A percentile compares a stretch with the other conserved stretches of the same genome.
Evolutionary conservation across 2,797 vertebrate genomes (phyloP).

Genomic region (Helicolenus hilgendorfi): DNA sequence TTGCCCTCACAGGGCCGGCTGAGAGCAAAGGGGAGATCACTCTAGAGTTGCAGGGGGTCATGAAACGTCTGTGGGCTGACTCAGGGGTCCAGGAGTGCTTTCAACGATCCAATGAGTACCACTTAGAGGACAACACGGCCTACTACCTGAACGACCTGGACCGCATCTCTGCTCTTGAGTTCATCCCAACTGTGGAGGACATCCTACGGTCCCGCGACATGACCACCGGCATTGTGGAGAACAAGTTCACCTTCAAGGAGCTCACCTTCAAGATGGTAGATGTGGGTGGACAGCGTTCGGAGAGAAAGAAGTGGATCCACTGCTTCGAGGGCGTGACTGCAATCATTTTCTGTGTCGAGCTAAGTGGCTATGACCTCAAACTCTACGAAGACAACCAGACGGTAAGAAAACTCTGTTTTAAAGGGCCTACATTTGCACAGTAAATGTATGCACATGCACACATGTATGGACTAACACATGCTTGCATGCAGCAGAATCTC

Average conservation of each 20-base stretch:
- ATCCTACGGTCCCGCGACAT: slow-evolving; percentile 99
- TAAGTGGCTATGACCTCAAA: slow-evolving; percentile 99
- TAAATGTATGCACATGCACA: background rate
- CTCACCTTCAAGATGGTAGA: slow-evolving; percentile 99
- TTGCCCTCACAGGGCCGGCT: slow-evolving; percentile 97
- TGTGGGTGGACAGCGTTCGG: slow-evolving; percentile 98
- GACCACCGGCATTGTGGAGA: slow-evolving; percentile 99
- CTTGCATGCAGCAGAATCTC: background rate
- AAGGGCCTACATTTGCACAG: background rate
- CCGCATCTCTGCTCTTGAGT: slow-evolving; percentile 95
- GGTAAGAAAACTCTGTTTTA: slow-evolving; percentile 88
- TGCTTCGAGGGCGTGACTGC: slow-evolving; percentile 99
- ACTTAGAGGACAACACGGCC: slow-evolving; percentile 99
- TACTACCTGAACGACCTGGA: slow-evolving; percentile 99
- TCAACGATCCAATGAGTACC: slow-evolving; percentile 98
- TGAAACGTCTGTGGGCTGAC: slow-evolving; percentile 98
- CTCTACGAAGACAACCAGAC: slow-evolving; percentile 99
- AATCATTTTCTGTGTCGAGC: slow-evolving; percentile 99
- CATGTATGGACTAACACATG: background rate
- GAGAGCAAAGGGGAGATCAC: slow-evolving; percentile 99
- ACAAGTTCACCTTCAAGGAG: slow-evolving; percentile 99
- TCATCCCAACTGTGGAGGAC: slow-evolving; percentile 98
- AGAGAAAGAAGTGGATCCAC: slow-evolving; percentile 99
- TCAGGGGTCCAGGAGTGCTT: slow-evolving; percentile 98
- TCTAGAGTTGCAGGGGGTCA: slow-evolving; percentile 95